Evolutionary conservation across 2,113 vertebrate genomes (phyloP).

Genomic region (Aptenodytes forsteri): DNA sequence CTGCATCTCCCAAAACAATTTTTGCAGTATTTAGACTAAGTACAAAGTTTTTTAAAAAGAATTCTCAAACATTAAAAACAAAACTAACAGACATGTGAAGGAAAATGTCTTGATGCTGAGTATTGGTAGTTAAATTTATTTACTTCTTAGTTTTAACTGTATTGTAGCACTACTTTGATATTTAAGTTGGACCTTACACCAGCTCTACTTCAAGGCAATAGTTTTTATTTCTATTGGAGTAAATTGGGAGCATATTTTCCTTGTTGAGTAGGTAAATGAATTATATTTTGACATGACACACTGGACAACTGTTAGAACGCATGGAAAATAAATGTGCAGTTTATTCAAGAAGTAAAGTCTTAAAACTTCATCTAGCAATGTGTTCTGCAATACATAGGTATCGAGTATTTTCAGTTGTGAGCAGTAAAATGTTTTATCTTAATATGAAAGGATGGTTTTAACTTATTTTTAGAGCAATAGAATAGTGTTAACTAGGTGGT

Average conservation of each 20-base stretch:
- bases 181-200: background rate
- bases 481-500: background rate
- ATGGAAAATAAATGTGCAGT: background rate
- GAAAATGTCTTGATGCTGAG: background rate
- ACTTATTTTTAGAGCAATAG: constrained; percentile 38
- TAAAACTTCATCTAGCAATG: background rate
- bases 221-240: background rate
- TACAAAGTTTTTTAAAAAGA: background rate
- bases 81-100: background rate
- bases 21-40: background rate
- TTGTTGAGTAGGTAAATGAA: background rate
- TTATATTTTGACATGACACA: background rate
- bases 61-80: background rate
- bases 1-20: background rate
- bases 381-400: background rate
- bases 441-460: background rate
- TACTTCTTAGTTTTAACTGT: background rate
- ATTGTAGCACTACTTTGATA: background rate
- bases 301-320: background rate
- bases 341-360: background rate
- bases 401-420: background rate
- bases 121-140: background rate
- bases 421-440: background rate
- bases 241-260: background rate
- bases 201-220: background rate